A percentile compares a stretch with the other conserved stretches of the same genome.
phyloP scores from a whole-genome alignment of 2,888 invertebrate genomes.

The Elmis aenea region DNA sequence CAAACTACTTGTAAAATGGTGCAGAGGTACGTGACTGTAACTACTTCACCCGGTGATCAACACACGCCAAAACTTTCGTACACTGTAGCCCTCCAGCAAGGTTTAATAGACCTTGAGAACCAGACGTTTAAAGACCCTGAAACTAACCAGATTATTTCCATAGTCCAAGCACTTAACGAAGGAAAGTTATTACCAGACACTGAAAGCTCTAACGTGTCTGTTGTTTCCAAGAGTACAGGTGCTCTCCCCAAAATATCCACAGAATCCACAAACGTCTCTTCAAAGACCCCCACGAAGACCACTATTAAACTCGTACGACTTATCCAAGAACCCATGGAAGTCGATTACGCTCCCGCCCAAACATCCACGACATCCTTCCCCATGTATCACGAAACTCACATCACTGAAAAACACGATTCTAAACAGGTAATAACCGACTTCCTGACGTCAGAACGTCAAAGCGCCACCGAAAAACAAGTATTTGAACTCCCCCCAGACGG shows the following conservation, averaged over 20 bases:
- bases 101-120: slow-evolving; percentile 73
- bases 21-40: slow-evolving; percentile 74
- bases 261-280: background rate
- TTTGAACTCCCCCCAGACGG: slow-evolving; percentile 79
- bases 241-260: slow-evolving; percentile 22
- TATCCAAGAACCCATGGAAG: slow-evolving; percentile 19
- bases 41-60: slow-evolving; percentile 55
- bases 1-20: slow-evolving; percentile 83
- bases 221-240: slow-evolving; percentile 23
- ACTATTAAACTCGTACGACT: slow-evolving; percentile 25
- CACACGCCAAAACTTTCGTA: slow-evolving; percentile 59
- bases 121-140: slow-evolving; percentile 74
- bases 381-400: slow-evolving; percentile 18
- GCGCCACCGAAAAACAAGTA: slow-evolving; percentile 58
- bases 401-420: slow-evolving; percentile 27
- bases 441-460: slow-evolving; percentile 46
- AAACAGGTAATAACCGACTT: slow-evolving; percentile 25
- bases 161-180: slow-evolving; percentile 72
- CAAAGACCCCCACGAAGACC: slow-evolving; percentile 9
- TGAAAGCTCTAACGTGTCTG: slow-evolving; percentile 34
- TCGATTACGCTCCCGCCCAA: slow-evolving; percentile 9
- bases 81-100: slow-evolving; percentile 70
- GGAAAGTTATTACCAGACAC: slow-evolving; percentile 62
- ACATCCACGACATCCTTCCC: too few relatives aligned
- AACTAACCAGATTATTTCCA: slow-evolving; percentile 66